These are phyloP conservation scores for Chelonus formosanus DNA, from an alignment of 2,888 invertebrate species.

Conservation along the genomic window DNA sequence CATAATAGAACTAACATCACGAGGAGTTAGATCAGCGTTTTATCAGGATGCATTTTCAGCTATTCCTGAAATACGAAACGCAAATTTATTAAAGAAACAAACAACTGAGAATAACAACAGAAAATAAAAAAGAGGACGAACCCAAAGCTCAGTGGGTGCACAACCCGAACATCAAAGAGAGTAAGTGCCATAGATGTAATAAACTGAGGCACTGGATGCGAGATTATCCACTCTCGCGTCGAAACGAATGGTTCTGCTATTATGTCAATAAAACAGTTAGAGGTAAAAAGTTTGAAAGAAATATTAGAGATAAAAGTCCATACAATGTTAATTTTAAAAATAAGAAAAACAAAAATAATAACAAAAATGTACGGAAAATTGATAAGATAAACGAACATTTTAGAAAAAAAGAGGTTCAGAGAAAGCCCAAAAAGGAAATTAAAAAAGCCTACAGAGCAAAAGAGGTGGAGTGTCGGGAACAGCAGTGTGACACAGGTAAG, in stretches of 20 bases:
- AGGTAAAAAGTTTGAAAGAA: background rate
- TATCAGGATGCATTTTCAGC: slow-evolving; percentile 38
- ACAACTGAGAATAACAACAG: slow-evolving; percentile 6
- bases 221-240: slow-evolving; percentile 15
- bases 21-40: slow-evolving; percentile 35
- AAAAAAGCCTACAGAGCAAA: background rate
- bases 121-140: background rate
- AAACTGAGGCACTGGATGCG: slow-evolving; percentile 1
- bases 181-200: no score
- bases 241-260: slow-evolving; percentile 24
- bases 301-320: background rate
- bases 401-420: no score
- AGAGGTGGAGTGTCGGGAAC: background rate
- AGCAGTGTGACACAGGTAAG: slow-evolving; percentile 5
- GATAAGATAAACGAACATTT: no score
- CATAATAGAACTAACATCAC: slow-evolving; percentile 1
- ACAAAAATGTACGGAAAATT: no score
- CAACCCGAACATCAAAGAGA: no score
- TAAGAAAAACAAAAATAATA: no score
- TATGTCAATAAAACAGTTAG: slow-evolving; percentile 7
- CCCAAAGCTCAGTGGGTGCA: no score
- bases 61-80: slow-evolving; percentile 23
- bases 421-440: background rate
- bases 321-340: background rate
- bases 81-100: slow-evolving; percentile 4